Base-by-base conservation (phyloP, 2,888 invertebrate species). In the Amiota mariae region DNA sequence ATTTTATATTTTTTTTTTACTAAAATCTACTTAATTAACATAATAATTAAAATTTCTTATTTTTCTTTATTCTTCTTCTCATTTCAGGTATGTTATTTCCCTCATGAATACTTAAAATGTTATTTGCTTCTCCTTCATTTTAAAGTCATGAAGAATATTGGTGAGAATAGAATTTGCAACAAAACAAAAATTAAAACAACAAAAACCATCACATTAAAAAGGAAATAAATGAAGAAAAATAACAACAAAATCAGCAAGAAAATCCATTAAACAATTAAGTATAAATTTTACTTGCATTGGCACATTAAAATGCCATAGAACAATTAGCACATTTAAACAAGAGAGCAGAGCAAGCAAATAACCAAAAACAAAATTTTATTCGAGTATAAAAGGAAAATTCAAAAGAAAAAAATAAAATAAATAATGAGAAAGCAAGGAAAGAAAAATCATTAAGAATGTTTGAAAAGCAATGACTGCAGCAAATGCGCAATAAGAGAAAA, bases 401-500 rank as follows among this genome's bases (percentile, higher is more conserved):
- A 24, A 51, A 36, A 63, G n/a, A 12, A 48, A 12, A 48, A 20
- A 10, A 8, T 18, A 12, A 13, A 71, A 71, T 59, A 66, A 73
- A 63, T 61, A 51, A 10, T 2, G 49, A 24, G 12, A 51, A 68
- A 54, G 72, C 70, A 63, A 75, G 68, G 54, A 59, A 70, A 70
- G 72, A 51, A 56, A 72, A 72, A 66, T 75, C 71, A 71, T 75
- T 75, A 71, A 51, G 66, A 57, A 57, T 67, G 72, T 72, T 68
- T 70, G 66, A 75, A 70, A 70, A 70, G 71, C 72, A 75, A 48
- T 48, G 51, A 67, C 70, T 72, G 75, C 72, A 71, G 63, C 18
- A n/a, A 61, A 72, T 36, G 9, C 36, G 18, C 49, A 10, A 46
- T n/a, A 68, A 68, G 11, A 47, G 49, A 12, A 74, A 70, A 74